Evolutionary conservation across 2,113 vertebrate species (phyloP), one percentile per base, ranked within the genome.

Genomic region (Ictidomys tridecemlineatus): DNA sequence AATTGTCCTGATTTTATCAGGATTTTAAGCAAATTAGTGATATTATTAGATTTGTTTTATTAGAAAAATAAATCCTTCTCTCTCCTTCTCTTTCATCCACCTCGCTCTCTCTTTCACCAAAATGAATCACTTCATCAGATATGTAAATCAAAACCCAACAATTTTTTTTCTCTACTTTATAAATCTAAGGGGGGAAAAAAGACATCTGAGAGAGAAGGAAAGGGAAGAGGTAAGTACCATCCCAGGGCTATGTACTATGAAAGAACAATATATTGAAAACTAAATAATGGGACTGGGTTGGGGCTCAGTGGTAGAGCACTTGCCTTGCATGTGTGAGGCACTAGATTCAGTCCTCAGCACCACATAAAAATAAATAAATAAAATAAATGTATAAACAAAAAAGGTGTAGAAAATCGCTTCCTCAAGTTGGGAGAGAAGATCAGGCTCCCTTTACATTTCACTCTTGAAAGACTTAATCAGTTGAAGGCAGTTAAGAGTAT

Each of bases 11-110:
- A 77, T 7, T 56, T 89, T 79, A 91, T 88, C 48, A 48, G 45
- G 30, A 61, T 91, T 96, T 93, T 83, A 86, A 89, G 20, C 34
- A 85, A 96, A 84, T 30, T 4, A 97, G 48, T 85, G 22, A 30
- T 73, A 51, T 45, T 61, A 92, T 63, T 8, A 63, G 83, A 83
- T 73, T 58, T 73, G 73, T 89, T 85, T 74, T 74, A 61, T 88
- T 74, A 53, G 37, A 93, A 82, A 83, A 2, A 28, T 34, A 77
- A 45, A 10, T 82, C 76, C 45, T 32, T 74, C 39, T 72, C 39
- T 63, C 63, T 91, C 13, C 16, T 18, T 16, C 56, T 74, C 32
- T 63, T 69, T 42, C 32, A 76, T 16, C 22, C 56, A 34, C 85
- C 18, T 82, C 42, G 39, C 84, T 53, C 76, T 26, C n/a, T 34